Conservation (phyloP, 2,797 vertebrate species). For the Hozukius guyotensis region DNA sequence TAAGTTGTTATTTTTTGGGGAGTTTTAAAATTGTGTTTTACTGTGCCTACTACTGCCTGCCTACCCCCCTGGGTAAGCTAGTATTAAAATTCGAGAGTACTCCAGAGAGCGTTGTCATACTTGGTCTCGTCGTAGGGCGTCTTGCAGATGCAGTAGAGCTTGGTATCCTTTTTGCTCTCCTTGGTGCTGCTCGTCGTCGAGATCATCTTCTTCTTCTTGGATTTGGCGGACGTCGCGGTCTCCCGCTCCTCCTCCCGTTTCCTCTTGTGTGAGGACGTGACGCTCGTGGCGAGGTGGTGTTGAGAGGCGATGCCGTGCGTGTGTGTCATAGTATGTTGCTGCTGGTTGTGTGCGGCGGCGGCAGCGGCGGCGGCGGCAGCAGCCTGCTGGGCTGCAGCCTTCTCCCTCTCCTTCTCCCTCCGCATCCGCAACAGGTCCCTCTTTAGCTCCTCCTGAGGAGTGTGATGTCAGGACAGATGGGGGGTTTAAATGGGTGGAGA, state of each 20-base stretch:
- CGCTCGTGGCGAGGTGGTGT: conserved; percentile 69
- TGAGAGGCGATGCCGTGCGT: conserved; percentile 70
- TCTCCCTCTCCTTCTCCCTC: conserved; percentile 86
- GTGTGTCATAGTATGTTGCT: conserved; percentile 58
- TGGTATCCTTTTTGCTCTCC: conserved; percentile 94
- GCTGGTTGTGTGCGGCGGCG: conserved; percentile 50
- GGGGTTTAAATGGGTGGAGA: not conserved
- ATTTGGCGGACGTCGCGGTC: conserved; percentile 79
- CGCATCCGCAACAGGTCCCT: conserved; percentile 90
- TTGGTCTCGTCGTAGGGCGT: conserved; percentile 97
- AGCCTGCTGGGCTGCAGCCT: not conserved
- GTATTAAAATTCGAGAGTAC: not conserved
- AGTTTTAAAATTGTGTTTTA: not conserved
- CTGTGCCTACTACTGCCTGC: not conserved
- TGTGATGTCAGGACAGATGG: not conserved
- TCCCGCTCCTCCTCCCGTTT: conserved; percentile 92
- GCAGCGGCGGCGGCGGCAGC: conserved; percentile 64
- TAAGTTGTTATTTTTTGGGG: rapidly evolving
- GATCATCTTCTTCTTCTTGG: conserved; percentile 99
- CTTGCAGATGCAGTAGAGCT: conserved; percentile 98
- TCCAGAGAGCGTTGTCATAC: conserved; percentile 77
- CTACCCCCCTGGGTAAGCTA: not conserved
- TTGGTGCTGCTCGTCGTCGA: conserved; percentile 92
- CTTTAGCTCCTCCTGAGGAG: conserved; percentile 91
- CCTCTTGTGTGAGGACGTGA: conserved; percentile 86